These are phyloP conservation scores for Nemurella pictetii DNA, from an alignment of 2,888 invertebrate species.

Conservation along the genomic window DNA sequence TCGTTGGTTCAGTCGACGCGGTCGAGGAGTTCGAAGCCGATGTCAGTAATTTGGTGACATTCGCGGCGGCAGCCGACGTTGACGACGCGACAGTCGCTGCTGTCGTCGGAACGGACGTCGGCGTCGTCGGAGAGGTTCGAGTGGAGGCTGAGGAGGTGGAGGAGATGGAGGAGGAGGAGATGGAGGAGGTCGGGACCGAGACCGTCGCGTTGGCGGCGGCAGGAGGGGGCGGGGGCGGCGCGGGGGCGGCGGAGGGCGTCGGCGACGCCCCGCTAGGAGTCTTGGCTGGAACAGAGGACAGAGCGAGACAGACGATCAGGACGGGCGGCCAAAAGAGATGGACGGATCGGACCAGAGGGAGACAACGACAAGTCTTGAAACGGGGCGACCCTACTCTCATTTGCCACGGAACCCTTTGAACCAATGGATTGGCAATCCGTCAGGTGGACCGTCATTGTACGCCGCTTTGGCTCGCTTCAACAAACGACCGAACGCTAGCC, in stretches of 20 bases:
- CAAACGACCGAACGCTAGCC: no score
- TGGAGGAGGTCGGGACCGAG: no score
- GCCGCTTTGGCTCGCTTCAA: no score
- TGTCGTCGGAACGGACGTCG: not conserved
- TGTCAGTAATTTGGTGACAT: no score
- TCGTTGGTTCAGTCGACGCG: not conserved
- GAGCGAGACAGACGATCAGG: not conserved
- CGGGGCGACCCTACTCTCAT: no score
- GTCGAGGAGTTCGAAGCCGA: not conserved
- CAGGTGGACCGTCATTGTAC: no score
- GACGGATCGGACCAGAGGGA: no score
- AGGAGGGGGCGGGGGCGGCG: not conserved
- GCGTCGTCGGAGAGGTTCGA: not conserved
- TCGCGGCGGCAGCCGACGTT: not conserved
- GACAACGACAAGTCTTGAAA: no score
- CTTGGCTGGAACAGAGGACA: slow-evolving; percentile 20
- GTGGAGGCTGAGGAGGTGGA: not conserved
- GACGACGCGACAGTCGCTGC: not conserved
- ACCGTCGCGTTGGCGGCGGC: not conserved
- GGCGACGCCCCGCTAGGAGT: not conserved
- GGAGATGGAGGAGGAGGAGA: not conserved
- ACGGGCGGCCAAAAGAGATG: not conserved
- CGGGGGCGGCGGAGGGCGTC: not conserved
- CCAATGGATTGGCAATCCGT: no score
- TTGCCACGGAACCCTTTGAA: no score